These are phyloP conservation scores for Cataglyphis livida DNA, from an alignment of 2,888 invertebrate genomes.

Conservation along the genomic window DNA sequence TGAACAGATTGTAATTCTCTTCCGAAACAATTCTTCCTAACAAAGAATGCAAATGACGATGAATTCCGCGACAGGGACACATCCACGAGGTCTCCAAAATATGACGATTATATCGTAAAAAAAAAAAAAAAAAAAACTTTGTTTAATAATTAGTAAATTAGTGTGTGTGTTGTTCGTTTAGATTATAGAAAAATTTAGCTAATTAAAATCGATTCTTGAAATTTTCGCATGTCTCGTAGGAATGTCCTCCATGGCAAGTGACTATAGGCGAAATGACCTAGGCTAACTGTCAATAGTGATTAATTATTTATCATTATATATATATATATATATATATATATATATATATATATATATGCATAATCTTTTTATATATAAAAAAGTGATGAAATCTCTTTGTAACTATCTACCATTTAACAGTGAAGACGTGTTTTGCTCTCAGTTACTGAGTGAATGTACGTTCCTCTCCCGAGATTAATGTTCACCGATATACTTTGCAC, in stretches of 20 bases:
- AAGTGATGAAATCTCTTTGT: constrained; percentile 78
- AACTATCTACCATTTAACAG: constrained; percentile 80
- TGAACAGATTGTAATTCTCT: constrained; percentile 8
- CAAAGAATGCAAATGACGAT: constrained; percentile 29
- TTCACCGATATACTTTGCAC: constrained; percentile 19
- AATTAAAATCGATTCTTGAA: neutral
- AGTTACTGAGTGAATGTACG: constrained; percentile 57
- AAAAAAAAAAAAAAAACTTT: constrained; percentile 19
- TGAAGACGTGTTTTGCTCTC: constrained; percentile 67
- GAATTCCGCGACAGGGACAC: constrained; percentile 41
- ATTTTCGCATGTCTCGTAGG: constrained; percentile 45
- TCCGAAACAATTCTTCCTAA: constrained; percentile 38
- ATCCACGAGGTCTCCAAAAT: constrained; percentile 54
- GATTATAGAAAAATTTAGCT: constrained; percentile 1
- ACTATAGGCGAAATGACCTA: constrained; percentile 63
- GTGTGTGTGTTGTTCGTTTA: neutral
- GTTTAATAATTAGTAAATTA: neutral
- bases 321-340: constrained; percentile 71
- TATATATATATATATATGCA: constrained; percentile 60
- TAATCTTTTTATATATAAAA: constrained; percentile 77
- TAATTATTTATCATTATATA: constrained; percentile 67
- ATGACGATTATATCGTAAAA: constrained; percentile 7
- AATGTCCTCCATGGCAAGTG: constrained; percentile 44
- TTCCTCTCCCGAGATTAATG: constrained; percentile 6
- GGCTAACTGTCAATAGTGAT: constrained; percentile 70